Conservation (phyloP, 2,888 invertebrate species). For the Cinara cedri region DNA sequence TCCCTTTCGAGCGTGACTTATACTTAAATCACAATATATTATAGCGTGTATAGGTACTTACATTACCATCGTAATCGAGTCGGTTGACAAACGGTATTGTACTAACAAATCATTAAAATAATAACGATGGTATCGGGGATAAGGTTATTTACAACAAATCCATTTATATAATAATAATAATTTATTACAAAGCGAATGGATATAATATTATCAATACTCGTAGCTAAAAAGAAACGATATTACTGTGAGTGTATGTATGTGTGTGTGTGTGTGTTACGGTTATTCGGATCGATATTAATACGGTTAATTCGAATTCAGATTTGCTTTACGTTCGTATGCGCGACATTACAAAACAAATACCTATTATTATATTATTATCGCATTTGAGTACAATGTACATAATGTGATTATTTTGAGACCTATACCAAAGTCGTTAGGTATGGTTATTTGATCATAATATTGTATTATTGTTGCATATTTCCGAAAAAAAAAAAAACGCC, state of each 20-base stretch:
- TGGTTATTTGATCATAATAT: too few species aligned
- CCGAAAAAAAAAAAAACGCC: too few species aligned
- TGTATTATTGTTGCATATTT: too few species aligned
- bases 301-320: constrained; percentile 20
- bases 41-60: constrained; percentile 11
- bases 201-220: background rate
- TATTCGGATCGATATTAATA: constrained; percentile 5
- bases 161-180: background rate
- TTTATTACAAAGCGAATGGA: constrained; percentile 23
- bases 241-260: constrained; percentile 1
- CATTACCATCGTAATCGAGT: constrained; percentile 28
- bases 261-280: constrained; percentile 33
- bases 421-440: too few species aligned
- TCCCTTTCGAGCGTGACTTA: constrained; percentile 43
- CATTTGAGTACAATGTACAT: too few species aligned
- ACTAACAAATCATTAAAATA: constrained; percentile 40
- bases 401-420: too few species aligned
- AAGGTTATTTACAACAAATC: too few species aligned
- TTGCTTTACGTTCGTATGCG: background rate
- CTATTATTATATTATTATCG: background rate
- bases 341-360: background rate
- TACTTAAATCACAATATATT: background rate
- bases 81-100: constrained; percentile 38
- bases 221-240: background rate
- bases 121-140: background rate